These are phyloP conservation scores for Drosophila orena DNA, from an alignment of 1,140 invertebrate species.

Conservation along the genomic window DNA sequence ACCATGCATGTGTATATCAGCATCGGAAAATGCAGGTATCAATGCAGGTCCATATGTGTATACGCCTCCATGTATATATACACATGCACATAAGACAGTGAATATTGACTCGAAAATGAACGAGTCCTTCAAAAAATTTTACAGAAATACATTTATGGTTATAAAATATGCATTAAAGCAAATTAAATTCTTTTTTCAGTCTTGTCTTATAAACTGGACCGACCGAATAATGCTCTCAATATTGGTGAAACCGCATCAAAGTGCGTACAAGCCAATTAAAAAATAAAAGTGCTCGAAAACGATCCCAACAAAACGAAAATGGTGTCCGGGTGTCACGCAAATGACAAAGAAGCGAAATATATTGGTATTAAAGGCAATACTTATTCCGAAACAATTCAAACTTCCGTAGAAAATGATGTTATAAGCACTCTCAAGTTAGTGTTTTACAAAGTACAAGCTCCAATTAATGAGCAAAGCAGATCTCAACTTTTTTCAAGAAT, in stretches of 20 bases:
- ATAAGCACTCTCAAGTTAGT: background rate
- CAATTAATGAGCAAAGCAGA: background rate
- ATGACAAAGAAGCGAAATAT: no score
- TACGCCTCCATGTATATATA: background rate
- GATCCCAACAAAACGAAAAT: constrained; percentile 27
- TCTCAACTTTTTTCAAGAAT: constrained; percentile 12
- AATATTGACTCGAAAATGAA: background rate
- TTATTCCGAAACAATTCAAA: constrained; percentile 26
- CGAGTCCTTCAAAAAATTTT: background rate
- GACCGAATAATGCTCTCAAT: constrained; percentile 7
- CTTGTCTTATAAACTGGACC: background rate
- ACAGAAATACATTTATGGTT: background rate
- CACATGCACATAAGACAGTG: background rate
- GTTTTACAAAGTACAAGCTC: background rate
- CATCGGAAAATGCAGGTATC: constrained; percentile 15
- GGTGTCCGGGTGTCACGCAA: constrained; percentile 7
- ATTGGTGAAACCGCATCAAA: background rate
- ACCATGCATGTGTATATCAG: constrained; percentile 5
- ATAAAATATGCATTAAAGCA: no score
- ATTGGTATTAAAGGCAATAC: background rate
- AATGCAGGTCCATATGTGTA: constrained; percentile 2
- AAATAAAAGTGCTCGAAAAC: constrained; percentile 11
- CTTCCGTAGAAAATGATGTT: constrained; percentile 35
- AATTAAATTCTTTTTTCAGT: background rate
- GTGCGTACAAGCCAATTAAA: background rate